Evolutionary conservation across 2,113 vertebrate species (phyloP).

Genomic region (Alouatta palliata): DNA sequence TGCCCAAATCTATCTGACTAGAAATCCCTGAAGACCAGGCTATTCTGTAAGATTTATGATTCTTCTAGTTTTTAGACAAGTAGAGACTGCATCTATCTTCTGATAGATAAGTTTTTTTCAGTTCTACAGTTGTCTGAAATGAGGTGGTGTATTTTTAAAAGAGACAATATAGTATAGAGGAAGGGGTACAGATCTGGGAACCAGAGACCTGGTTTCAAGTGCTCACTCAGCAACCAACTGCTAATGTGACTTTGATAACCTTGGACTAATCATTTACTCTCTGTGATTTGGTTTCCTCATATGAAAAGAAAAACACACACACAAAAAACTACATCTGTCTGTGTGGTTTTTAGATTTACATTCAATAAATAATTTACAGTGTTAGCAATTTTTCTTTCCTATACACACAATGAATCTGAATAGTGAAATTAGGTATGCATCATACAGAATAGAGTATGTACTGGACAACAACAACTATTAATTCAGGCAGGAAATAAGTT

Average conservation of each 20-base stretch:
- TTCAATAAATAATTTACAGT: constrained; percentile 6
- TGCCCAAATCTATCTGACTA: constrained; percentile 32
- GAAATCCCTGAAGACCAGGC: constrained; percentile 25
- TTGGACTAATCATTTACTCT: not conserved
- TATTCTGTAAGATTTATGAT: constrained; percentile 62
- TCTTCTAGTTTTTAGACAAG: constrained; percentile 51
- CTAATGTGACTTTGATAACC: constrained; percentile 35
- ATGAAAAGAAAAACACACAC: not conserved
- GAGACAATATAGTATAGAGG: not conserved
- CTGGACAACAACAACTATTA: not conserved
- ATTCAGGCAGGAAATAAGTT: constrained; percentile 12
- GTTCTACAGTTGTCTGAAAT: constrained; percentile 15
- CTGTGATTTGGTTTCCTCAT: not conserved
- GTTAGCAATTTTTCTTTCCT: constrained; percentile 17
- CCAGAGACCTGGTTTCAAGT: not conserved
- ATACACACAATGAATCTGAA: not conserved
- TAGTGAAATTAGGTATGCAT: not conserved
- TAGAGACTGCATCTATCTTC: constrained; percentile 46
- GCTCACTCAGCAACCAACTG: not conserved
- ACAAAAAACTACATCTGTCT: not conserved
- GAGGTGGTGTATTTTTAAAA: not conserved
- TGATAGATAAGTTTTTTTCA: constrained; percentile 48
- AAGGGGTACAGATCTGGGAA: not conserved
- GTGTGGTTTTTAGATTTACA: not conserved
- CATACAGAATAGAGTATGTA: not conserved